Conservation (phyloP, 1,140 invertebrate species). For the Cryptotermes secundus region DNA sequence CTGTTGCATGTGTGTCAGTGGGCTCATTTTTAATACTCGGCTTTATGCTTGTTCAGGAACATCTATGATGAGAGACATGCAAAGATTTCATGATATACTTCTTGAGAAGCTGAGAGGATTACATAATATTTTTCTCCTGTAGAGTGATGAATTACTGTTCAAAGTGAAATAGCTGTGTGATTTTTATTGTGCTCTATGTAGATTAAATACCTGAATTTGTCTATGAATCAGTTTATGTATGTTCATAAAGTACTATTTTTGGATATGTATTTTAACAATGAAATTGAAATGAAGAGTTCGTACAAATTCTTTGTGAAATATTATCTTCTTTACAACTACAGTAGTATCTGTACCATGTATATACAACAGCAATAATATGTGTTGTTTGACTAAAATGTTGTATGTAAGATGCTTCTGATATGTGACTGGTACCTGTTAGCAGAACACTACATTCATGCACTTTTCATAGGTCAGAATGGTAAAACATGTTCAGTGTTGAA, state of each 20-base stretch:
- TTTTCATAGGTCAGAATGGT: too few relatives aligned
- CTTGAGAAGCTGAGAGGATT: too few relatives aligned
- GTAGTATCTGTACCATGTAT: background rate
- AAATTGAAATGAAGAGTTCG: background rate
- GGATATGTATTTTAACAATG: background rate
- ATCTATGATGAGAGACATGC: background rate
- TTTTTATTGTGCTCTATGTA: background rate
- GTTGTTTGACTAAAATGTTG: background rate
- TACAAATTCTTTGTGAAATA: background rate
- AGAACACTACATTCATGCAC: too few relatives aligned
- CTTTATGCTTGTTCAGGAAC: background rate
- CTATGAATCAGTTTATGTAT: background rate
- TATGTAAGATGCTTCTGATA: background rate
- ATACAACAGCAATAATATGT: background rate
- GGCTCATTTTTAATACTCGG: background rate
- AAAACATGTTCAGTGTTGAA: too few relatives aligned
- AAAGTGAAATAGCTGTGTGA: background rate
- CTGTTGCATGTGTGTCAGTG: too few relatives aligned
- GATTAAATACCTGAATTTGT: background rate
- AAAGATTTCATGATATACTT: background rate
- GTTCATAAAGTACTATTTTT: background rate
- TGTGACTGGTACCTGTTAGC: too few relatives aligned
- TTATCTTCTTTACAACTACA: background rate
- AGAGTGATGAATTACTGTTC: background rate
- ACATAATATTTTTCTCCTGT: background rate